phyloP scores from a whole-genome alignment of 2,888 invertebrate species.

The Sesia bembeciformis region DNA sequence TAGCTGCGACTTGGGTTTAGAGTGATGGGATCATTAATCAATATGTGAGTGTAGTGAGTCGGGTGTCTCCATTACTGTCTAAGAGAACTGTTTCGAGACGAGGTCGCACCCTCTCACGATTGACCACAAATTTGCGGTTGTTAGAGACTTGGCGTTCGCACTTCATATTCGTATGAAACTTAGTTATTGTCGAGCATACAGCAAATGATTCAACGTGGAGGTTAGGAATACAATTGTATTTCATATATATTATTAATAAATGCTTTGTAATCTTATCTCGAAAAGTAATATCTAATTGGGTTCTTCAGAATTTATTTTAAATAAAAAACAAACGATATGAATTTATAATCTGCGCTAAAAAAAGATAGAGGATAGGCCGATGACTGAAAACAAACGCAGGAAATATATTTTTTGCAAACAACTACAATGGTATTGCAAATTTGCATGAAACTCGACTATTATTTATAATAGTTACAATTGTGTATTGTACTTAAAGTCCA shows the following conservation, averaged over 20 bases:
- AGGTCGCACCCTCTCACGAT: conserved; percentile 2
- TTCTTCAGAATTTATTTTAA: no score
- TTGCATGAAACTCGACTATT: not conserved
- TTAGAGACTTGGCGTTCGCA: not conserved
- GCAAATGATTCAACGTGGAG: no score
- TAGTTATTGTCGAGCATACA: not conserved
- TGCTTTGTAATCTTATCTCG: no score
- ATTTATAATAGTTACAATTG: not conserved
- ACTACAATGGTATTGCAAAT: no score
- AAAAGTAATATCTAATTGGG: no score
- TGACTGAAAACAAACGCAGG: no score
- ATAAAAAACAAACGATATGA: no score
- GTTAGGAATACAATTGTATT: no score
- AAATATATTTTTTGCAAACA: no score
- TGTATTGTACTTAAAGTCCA: conserved; percentile 22
- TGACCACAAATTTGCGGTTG: conserved; percentile 7
- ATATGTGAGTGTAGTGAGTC: not conserved
- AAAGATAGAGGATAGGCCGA: no score
- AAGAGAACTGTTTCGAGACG: not conserved
- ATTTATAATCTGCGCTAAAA: no score
- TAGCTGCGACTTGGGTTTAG: not conserved
- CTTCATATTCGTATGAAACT: conserved; percentile 3
- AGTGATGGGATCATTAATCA: not conserved
- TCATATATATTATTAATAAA: no score
- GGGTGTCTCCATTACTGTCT: conserved; percentile 5